Base-by-base conservation (phyloP, 2,113 vertebrate genomes). In the Silurus meridionalis region DNA sequence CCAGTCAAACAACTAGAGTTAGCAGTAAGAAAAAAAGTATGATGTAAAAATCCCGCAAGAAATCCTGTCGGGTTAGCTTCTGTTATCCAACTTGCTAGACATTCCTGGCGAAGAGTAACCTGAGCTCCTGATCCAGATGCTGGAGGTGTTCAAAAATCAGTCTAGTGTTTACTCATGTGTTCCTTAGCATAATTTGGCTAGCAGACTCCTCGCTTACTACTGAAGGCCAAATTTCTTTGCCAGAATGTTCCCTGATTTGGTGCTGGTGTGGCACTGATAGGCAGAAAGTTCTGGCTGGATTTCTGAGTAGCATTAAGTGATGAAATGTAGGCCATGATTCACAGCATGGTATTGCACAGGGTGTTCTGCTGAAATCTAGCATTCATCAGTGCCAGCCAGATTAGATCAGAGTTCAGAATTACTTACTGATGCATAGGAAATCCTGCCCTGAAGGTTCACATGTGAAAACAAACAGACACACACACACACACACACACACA, bases 371-470 rank as follows among this genome's bases (percentile, higher is more conserved):
- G 10, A 71, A 83, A 83, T 58, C 25, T 19, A 57, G 9, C 66
- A 71, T 58, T 83, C 53, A 83, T 58, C 82, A 71, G 52, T 57
- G 52, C 17, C 8, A 11, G 25, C 8, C 28, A 83, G 50, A 71
- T 71, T 83, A 83, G 64, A 69, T 83, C 82, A 58, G 50, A n/a
- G 82, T 72, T 72, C 82, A 71, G 52, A 58, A 83, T 83, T 23
- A 71, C 66, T 83, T 57, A 72, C 25, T 58, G 52, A 58, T 67
- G 19, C 53, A 83, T 58, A 83, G 66, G 66, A 83, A 83, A 83
- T 83, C 66, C 67, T 71, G 57, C 52, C 66, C 15, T 72, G 82
- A 83, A 71, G 8, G 8, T 83, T 83, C 66, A 83, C 82, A 57
- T 83, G 64, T 83, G 66, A 80, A 80, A 61, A 61, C 17, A 80